Base-by-base conservation (phyloP, 2,113 vertebrate species). In the Carettochelys insculpta region DNA sequence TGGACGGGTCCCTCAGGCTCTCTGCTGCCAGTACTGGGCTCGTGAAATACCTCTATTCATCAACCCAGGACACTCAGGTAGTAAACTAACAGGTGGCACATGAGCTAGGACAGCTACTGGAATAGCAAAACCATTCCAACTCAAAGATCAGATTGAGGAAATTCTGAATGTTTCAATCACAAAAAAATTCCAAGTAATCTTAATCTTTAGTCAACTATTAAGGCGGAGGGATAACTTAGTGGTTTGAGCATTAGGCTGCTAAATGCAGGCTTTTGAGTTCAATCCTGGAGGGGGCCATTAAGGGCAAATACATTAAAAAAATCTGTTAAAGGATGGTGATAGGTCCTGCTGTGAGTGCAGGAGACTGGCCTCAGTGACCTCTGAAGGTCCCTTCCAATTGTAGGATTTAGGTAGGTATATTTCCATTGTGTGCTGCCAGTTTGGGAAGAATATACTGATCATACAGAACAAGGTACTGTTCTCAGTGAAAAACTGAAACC, bases 81-180 rank as follows among this genome's bases (percentile, higher is more conserved):
- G 45, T 8, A 48, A 83, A 29, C 6, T 1, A 50, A 81, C 45
- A 8, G 43, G 5, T 1, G 0, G 1, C 22, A 2, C 52, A 41
- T 79, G 81, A 82, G n/a, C 25, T 0, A 0, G 81, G 31, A 2
- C 0, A 0, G 81, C 78, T 0, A 0, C 1, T 1, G 0, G 5
- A 84, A 31, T 31, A 22, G 34, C 1, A 0, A 87, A 80, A 41
- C 3, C 3, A 29, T 41, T 80, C 84, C 24, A 20, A 83, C 48
- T 51, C 68, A 51, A 83, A 85, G 8, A 22, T 41, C 29, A 81
- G 48, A 76, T 43, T 75, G 65, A 41, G 91, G 43, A 31, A 87
- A 51, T 1, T 31, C 8, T 19, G 89, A 89, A 43, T 86, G 12
- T 8, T 34, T 92, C 43, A 11, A 77, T 45, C 71, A 48, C 41